Percentiles rank a stretch among this genome's conserved stretches.
Conservation (phyloP, 30 jellyfish, hydroid and myxozoan genomes). For the Mastigias papua region DNA sequence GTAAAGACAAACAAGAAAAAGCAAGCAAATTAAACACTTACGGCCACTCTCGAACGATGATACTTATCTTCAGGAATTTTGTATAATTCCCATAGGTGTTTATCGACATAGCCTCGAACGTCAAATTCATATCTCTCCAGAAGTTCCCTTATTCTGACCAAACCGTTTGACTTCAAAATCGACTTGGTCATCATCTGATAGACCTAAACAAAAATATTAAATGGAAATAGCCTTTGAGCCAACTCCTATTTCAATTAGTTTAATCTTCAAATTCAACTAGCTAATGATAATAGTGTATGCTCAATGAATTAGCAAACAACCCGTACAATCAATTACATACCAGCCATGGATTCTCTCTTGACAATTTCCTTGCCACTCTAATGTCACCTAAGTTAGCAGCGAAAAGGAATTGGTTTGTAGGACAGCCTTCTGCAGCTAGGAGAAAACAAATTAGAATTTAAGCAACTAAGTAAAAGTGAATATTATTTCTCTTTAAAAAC, state of each 20-base stretch:
- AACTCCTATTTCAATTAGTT: too few relatives aligned
- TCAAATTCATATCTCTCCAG: neutral
- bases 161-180: neutral
- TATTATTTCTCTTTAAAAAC: too few relatives aligned
- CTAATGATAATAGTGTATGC: too few relatives aligned
- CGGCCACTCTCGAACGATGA: neutral
- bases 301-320: too few relatives aligned
- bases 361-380: neutral
- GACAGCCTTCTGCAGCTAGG: neutral
- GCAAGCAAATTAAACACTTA: neutral
- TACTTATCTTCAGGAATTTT: neutral
- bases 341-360: neutral
- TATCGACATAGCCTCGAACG: constrained; percentile 13
- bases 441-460: neutral
- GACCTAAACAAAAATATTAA: neutral
- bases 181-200: neutral
- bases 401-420: neutral
- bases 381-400: neutral
- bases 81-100: neutral
- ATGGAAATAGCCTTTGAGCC: neutral
- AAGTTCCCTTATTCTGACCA: neutral
- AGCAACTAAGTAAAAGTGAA: neutral
- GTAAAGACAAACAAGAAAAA: neutral
- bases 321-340: too few relatives aligned
- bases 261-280: too few relatives aligned